Percentiles rank a stretch among this genome's conserved stretches.
phyloP scores from a whole-genome alignment of 2,888 invertebrate species.

The Eristalis arbustorum region DNA sequence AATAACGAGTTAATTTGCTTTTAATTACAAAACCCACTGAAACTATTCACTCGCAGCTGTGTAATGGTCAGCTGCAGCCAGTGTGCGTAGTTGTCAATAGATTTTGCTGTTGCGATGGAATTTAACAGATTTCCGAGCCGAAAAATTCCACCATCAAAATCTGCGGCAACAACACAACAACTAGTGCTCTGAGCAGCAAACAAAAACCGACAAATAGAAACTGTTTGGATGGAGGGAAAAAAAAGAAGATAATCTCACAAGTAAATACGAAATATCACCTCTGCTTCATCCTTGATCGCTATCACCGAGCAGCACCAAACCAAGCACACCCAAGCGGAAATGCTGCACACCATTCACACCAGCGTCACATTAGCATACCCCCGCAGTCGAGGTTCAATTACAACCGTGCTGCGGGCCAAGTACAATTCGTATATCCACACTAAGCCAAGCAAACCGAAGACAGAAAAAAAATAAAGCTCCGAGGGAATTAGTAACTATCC shows the following conservation, averaged over 20 bases:
- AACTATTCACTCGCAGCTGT: too few species aligned
- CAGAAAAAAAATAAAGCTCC: constrained; percentile 1
- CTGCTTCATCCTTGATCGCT: constrained; percentile 10
- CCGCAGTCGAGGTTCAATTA: neutral
- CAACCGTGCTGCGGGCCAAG: neutral
- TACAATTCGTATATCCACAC: neutral
- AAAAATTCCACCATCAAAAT: neutral
- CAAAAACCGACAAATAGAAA: constrained; percentile 3
- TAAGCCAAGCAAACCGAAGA: neutral
- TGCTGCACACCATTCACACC: constrained; percentile 25
- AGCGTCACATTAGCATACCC: neutral
- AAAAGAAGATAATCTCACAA: neutral
- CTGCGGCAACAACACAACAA: neutral
- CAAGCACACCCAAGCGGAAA: constrained; percentile 32
- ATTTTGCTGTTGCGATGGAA: too few species aligned
- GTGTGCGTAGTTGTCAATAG: too few species aligned
- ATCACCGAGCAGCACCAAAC: neutral
- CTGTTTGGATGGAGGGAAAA: neutral
- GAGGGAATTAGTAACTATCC: constrained; percentile 20
- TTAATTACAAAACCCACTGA: too few species aligned
- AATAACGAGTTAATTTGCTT: too few species aligned
- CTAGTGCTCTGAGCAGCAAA: neutral
- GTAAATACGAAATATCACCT: constrained; percentile 16
- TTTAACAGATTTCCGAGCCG: too few species aligned
- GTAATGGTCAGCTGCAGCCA: too few species aligned